phyloP scores from a whole-genome alignment of 2,797 vertebrate genomes.

The Helostoma temminkii region DNA sequence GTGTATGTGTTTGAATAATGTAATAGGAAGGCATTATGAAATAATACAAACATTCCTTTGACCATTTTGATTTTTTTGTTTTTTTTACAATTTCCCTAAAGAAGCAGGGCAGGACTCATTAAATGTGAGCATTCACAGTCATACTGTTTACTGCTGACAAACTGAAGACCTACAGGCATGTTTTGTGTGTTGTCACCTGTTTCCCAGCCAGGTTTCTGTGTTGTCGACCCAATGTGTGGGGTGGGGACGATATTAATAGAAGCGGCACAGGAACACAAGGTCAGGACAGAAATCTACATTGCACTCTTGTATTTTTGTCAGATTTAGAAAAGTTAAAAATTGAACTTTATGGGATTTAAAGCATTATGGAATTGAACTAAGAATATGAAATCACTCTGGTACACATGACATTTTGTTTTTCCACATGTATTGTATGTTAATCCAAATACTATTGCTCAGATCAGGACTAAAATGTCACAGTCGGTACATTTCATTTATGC shows the following conservation, averaged over 20 bases:
- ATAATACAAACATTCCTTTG: neutral
- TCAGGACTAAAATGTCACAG: too few species aligned
- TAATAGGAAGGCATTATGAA: neutral
- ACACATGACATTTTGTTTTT: neutral
- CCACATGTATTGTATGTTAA: neutral
- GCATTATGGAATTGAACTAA: neutral
- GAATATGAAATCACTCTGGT: neutral
- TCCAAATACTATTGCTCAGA: neutral
- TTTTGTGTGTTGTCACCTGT: slow-evolving; percentile 20
- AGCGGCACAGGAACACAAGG: slow-evolving; percentile 91
- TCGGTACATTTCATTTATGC: too few species aligned
- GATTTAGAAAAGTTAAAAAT: neutral
- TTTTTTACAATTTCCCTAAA: neutral
- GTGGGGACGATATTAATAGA: slow-evolving; percentile 93
- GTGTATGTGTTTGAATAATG: neutral
- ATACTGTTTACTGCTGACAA: neutral
- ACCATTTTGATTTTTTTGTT: neutral
- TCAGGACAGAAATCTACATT: slow-evolving; percentile 67
- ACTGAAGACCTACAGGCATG: too few species aligned
- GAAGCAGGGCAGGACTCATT: neutral
- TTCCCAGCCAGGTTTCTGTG: slow-evolving; percentile 83
- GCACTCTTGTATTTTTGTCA: neutral
- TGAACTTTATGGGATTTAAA: neutral
- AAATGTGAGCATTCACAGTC: neutral
- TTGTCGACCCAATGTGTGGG: slow-evolving; percentile 98